Base-by-base conservation (phyloP, 1,140 invertebrate genomes). In the Leptinotarsa texana region DNA sequence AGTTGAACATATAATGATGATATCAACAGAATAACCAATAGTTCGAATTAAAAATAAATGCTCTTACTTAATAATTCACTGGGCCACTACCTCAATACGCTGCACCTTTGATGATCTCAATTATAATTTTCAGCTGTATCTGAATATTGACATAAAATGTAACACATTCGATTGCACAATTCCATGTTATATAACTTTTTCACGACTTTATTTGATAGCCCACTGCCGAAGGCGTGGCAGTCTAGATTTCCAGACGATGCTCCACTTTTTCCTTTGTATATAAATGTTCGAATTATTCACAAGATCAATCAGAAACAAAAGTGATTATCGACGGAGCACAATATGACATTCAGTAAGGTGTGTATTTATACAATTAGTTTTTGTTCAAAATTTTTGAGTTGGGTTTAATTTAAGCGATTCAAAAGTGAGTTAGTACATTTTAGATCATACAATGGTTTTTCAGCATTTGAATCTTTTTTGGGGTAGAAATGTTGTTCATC, bases 191-290 rank as follows among this genome's bases (percentile, higher is more conserved):
- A 72, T 69, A 76, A 76, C 51, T 18, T 27, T 5, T 69, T 17
- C 61, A 76, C 51, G 51, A 57, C 51, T 57, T 67, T 13, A 65
- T 72, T 76, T 76, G 75, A 76, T 74, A 70, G 75, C 75, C 75
- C 75, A 74, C 75, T 76, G 69, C 61, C 51, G 69, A 33, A 73
- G 75, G 74, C 73, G 68, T 49, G 66, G 61, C 51, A 49, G 72
- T 77, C 75, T 73, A 77, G 75, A 77, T 77, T 74, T 72, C 72
- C 75, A 67, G 48, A 74, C 67, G 63, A 72, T 65, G 72, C 69
- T 69, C 75, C 68, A 74, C 73, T 77, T 74, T 72, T 76, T 66
- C 61, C 63, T 67, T 47, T 22, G 27, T 77, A 77, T 77, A 77
- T 77, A 77, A 74, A 74, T 68, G 70, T 69, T 63, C 67, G 68